These are phyloP conservation scores for Andrena dorsata DNA, from an alignment of 2,888 invertebrate genomes.

Conservation along the genomic window DNA sequence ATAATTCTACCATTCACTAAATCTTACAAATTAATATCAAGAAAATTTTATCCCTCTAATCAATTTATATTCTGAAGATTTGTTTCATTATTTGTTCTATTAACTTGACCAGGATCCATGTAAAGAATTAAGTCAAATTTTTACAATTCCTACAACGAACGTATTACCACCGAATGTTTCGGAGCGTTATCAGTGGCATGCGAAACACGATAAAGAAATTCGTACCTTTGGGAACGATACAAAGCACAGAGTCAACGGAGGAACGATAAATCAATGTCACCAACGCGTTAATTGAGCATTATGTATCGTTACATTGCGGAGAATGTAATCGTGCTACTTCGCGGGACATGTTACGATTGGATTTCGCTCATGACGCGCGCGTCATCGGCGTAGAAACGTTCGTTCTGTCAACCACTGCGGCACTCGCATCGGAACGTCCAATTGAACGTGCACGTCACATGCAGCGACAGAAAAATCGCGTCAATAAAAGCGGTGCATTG, in stretches of 20 bases:
- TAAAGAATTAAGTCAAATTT: too few relatives aligned
- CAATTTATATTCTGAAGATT: too few relatives aligned
- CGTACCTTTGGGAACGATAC: conserved; percentile 11
- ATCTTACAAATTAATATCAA: too few relatives aligned
- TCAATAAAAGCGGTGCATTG: neutral
- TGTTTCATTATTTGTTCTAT: too few relatives aligned
- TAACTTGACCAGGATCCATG: too few relatives aligned
- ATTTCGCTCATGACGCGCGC: conserved; percentile 18
- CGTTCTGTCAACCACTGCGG: conserved; percentile 1
- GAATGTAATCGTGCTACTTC: conserved; percentile 52
- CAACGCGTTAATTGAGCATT: conserved; percentile 3
- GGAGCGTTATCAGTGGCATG: conserved; percentile 20
- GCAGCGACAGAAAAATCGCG: neutral
- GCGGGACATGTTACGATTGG: conserved; percentile 57
- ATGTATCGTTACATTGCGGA: neutral
- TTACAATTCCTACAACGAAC: too few relatives aligned
- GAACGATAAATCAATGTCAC: conserved; percentile 10
- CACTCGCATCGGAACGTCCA: neutral
- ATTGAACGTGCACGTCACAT: neutral
- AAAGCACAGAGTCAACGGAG: neutral
- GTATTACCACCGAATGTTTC: neutral
- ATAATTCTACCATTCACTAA: too few relatives aligned
- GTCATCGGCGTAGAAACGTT: conserved; percentile 4
- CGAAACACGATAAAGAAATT: conserved; percentile 48
- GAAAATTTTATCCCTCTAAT: too few relatives aligned